Conservation (phyloP, 2,888 invertebrate species). For the Sympetrum striolatum region DNA sequence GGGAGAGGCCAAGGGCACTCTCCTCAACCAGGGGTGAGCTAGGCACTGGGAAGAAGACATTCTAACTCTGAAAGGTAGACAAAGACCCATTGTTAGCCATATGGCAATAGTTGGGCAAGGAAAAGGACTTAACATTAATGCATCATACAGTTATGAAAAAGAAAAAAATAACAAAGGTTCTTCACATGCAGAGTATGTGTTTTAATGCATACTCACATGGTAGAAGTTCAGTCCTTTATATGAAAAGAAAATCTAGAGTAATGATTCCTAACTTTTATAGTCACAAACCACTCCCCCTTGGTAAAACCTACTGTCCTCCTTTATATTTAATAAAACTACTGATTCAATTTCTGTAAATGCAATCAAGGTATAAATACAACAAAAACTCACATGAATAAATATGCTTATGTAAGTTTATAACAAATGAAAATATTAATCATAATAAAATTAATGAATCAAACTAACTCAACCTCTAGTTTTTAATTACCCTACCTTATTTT, state of each 20-base stretch:
- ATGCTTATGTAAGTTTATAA: no score
- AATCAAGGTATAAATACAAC: no score
- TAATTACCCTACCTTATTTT: no score
- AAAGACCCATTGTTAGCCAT: slow-evolving; percentile 52
- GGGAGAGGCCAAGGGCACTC: slow-evolving; percentile 60
- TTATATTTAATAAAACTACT: no score
- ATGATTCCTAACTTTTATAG: no score
- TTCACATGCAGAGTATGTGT: background rate
- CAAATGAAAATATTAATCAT: no score
- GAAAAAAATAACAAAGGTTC: background rate
- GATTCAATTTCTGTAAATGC: no score
- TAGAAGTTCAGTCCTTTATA: background rate
- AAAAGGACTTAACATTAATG: background rate
- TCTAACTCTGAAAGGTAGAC: slow-evolving; percentile 71
- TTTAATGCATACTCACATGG: background rate
- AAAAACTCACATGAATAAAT: no score
- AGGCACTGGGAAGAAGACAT: slow-evolving; percentile 84
- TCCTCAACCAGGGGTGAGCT: slow-evolving; percentile 84
- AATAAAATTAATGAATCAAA: no score
- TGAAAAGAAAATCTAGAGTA: background rate
- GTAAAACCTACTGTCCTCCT: no score
- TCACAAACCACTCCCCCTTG: no score
- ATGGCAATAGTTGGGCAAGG: background rate
- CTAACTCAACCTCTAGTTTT: no score
- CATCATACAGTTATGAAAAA: background rate